These are phyloP conservation scores for Himantopus leucocephalus DNA, from an alignment of 2,113 vertebrate genomes.

Conservation along the genomic window DNA sequence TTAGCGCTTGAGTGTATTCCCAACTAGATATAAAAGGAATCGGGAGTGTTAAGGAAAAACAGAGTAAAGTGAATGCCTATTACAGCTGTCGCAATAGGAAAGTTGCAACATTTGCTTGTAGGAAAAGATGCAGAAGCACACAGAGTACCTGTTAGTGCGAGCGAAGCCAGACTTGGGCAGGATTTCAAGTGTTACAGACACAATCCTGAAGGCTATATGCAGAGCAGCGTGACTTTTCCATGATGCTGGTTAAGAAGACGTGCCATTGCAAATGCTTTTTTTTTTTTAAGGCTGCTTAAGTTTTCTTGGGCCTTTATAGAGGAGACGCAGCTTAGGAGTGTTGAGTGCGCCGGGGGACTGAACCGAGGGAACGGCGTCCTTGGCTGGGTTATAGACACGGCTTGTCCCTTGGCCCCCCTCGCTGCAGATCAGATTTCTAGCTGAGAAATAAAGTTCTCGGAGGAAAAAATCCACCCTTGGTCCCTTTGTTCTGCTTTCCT, in stretches of 20 bases:
- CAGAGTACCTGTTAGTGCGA: conserved; percentile 68
- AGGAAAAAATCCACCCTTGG: background rate
- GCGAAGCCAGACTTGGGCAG: conserved; percentile 70
- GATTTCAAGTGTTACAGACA: conserved; percentile 69
- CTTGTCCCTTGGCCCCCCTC: background rate
- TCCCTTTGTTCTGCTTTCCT: background rate
- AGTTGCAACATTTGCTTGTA: conserved; percentile 74
- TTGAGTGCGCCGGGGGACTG: background rate
- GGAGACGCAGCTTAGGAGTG: conserved; percentile 20
- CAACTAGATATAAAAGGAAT: conserved; percentile 66
- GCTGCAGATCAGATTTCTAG: background rate
- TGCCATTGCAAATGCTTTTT: conserved; percentile 51
- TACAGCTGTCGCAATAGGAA: conserved; percentile 65
- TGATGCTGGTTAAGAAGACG: conserved; percentile 59
- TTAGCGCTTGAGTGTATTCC: conserved; percentile 53
- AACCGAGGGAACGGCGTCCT: background rate
- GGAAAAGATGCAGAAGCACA: conserved; percentile 75
- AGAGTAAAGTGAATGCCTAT: conserved; percentile 52
- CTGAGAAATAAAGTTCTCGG: background rate
- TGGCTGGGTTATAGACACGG: background rate
- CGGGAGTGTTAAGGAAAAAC: conserved; percentile 64
- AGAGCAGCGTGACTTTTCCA: conserved; percentile 64
- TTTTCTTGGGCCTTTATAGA: conserved; percentile 40
- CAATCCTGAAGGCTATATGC: conserved; percentile 68
- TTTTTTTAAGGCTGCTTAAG: background rate